phyloP scores from a whole-genome alignment of 1,140 invertebrate genomes.

The Drosophila pectinifera region DNA sequence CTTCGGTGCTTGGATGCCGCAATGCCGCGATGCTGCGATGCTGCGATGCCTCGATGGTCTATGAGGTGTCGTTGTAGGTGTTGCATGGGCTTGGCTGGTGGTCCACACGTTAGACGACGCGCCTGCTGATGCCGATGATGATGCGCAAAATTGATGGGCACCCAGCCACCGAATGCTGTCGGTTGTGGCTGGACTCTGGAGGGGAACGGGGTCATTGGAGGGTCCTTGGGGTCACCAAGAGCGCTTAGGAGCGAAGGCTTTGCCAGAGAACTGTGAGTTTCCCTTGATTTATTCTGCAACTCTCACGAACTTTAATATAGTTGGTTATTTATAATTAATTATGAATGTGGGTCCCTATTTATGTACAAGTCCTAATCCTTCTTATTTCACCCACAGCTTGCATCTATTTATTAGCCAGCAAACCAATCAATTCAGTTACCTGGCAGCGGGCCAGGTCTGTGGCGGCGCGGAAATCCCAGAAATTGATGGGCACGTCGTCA shows the following conservation, averaged over 20 bases:
- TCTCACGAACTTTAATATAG: too few species aligned
- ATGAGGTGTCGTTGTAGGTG: conserved; percentile 80
- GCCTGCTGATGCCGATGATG: conserved; percentile 61
- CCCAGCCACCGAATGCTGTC: conserved; percentile 58
- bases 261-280: too few species aligned
- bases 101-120: conserved; percentile 70
- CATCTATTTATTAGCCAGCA: background rate
- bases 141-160: conserved; percentile 78
- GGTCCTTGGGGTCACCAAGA: background rate
- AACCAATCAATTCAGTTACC: conserved; percentile 32
- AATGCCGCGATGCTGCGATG: conserved; percentile 5
- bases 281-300: too few species aligned
- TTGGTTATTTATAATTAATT: too few species aligned
- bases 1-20: background rate
- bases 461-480: conserved; percentile 16
- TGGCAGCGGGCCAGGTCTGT: conserved; percentile 22
- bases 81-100: conserved; percentile 73
- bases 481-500: conserved; percentile 79
- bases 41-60: conserved; percentile 47
- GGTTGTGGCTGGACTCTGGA: background rate
- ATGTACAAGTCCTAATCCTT: too few species aligned
- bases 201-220: too few species aligned
- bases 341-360: too few species aligned
- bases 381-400: background rate
- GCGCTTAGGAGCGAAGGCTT: background rate